Conservation (phyloP, 2,888 invertebrate species). For the Sepioteuthis lessoniana region DNA sequence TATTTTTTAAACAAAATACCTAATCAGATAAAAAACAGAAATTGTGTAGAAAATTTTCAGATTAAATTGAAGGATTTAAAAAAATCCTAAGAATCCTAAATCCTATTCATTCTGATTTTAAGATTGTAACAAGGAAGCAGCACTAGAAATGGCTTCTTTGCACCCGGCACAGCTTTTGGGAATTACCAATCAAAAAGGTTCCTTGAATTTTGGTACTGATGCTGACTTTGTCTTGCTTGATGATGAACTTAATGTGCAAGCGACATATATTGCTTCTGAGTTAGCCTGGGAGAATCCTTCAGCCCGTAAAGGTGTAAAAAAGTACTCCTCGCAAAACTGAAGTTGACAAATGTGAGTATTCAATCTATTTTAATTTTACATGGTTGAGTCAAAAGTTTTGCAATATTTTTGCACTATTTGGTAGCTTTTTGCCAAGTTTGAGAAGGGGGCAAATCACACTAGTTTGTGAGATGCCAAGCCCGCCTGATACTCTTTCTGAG, state of each 20-base stretch:
- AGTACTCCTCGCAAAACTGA: background rate
- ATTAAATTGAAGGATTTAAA: too few relatives aligned
- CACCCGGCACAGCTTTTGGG: slow-evolving; percentile 91
- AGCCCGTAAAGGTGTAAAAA: background rate
- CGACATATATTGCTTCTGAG: slow-evolving; percentile 91
- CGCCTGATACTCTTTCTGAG: too few relatives aligned
- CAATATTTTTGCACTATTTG: too few relatives aligned
- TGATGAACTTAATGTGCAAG: slow-evolving; percentile 83
- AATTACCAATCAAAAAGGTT: slow-evolving; percentile 87
- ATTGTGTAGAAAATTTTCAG: too few relatives aligned
- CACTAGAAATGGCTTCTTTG: slow-evolving; percentile 90
- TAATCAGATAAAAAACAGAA: too few relatives aligned
- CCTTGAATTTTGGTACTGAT: slow-evolving; percentile 88
- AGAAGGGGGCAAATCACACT: too few relatives aligned
- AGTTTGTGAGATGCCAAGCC: too few relatives aligned
- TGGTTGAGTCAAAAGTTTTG: too few relatives aligned
- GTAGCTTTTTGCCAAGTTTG: too few relatives aligned
- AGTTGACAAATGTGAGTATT: background rate
- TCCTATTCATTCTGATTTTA: too few relatives aligned
- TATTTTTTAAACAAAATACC: too few relatives aligned
- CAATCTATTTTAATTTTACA: background rate
- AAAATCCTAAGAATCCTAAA: too few relatives aligned
- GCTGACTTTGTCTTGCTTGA: slow-evolving; percentile 94
- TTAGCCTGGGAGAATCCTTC: slow-evolving; percentile 63
- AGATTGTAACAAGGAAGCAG: slow-evolving; percentile 90